Base-by-base conservation (phyloP, 2,888 invertebrate genomes). In the Eristalis pertinax region DNA sequence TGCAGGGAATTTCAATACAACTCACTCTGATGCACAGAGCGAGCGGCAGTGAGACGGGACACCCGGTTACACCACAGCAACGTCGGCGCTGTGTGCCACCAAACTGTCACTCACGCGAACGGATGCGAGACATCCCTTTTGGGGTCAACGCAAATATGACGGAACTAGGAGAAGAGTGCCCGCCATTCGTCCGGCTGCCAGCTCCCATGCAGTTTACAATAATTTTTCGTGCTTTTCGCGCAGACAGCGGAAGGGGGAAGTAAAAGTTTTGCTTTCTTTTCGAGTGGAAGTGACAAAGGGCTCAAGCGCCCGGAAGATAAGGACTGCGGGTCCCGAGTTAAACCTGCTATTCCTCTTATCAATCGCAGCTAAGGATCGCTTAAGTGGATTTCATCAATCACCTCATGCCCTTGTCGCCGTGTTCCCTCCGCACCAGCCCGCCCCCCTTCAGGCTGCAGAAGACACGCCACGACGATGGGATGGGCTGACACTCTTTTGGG, bases 381-480 rank as follows among this genome's bases (percentile, higher is more conserved):
- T 83, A 86, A 86, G 78, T 86, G 86, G 83, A 83, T 86, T 83
- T 83, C 83, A 86, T 86, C 86, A 86, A 86, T 86, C 85, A 82
- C 50, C 32, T 62, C 80, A 73, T 77, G 63, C 62, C 32, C 38
- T 3, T 29, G 74, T 35, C 63, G 43, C 65, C 13, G 69, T 35
- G 24, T 38, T 38, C 2, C 13, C 50, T 2, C 19, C 8, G 19
- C 50, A n/a, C 19, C 50, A n/a, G 19, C 7, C 15, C 43, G 4
- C 41, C 43, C 43, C 0, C 5, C n/a, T 5, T 1, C 5, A 50
- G n/a, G 4, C 43, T 1, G 43, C 43, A 19, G 7, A 50, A 50
- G n/a, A 35, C 10, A 8, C 35, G 35, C 35, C 11, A 35, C 38
- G 38, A 13, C 38, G 13, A 1, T 4, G 38, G 38, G 10, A 13